A percentile compares a stretch with the other conserved stretches of the same genome.
These are phyloP conservation scores for Limnephilus lunatus DNA, from an alignment of 2,888 invertebrate species.

Conservation along the genomic window DNA sequence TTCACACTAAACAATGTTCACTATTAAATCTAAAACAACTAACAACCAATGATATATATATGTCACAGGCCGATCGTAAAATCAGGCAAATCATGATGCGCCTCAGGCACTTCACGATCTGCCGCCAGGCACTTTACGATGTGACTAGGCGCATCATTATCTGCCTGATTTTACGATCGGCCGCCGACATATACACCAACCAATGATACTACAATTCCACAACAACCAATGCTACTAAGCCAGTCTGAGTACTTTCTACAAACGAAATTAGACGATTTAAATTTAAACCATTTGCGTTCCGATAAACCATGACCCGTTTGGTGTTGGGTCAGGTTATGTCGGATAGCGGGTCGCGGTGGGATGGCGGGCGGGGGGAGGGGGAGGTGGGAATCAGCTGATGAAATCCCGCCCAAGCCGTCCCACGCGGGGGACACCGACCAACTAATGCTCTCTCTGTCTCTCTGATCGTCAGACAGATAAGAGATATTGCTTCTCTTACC, in stretches of 20 bases:
- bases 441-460: constrained; percentile 19
- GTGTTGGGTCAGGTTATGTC: constrained; percentile 36
- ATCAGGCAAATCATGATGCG: too few relatives aligned
- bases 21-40: neutral
- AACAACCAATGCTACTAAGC: neutral
- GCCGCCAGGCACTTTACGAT: too few relatives aligned
- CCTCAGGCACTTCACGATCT: too few relatives aligned
- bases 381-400: constrained; percentile 43
- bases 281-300: neutral
- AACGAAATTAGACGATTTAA: neutral
- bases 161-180: too few relatives aligned
- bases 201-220: neutral
- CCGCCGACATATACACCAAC: too few relatives aligned
- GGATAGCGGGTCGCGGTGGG: neutral
- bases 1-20: neutral
- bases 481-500: neutral
- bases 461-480: constrained; percentile 15
- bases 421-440: neutral
- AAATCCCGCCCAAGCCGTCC: constrained; percentile 44
- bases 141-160: too few relatives aligned
- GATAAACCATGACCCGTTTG: constrained; percentile 31
- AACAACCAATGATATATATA: neutral
- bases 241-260: neutral
- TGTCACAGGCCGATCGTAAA: too few relatives aligned
- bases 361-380: constrained; percentile 6